These are phyloP conservation scores for Arctopsyche grandis DNA, from an alignment of 1,140 invertebrate genomes.

Conservation along the genomic window DNA sequence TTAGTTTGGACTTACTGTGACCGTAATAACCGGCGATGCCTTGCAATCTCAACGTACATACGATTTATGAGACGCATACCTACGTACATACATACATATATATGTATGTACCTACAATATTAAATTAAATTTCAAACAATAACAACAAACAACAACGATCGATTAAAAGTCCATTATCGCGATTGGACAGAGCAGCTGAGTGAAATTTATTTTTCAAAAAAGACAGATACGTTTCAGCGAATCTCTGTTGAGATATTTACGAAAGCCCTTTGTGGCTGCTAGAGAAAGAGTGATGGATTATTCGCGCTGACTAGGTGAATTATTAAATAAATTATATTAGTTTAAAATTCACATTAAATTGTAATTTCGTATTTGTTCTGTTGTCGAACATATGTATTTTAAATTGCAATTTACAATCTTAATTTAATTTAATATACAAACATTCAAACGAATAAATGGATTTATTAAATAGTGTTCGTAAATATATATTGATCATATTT, in stretches of 20 bases:
- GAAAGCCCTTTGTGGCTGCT: not conserved
- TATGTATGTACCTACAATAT: not conserved
- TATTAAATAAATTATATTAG: no score
- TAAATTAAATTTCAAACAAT: not conserved
- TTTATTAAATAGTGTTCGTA: no score
- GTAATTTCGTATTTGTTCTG: no score
- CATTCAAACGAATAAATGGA: no score
- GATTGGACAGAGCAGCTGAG: not conserved
- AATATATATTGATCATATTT: no score
- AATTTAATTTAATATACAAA: no score
- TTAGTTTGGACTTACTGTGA: not conserved
- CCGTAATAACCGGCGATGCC: not conserved
- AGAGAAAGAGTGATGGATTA: no score
- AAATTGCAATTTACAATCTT: no score
- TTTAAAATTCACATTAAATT: no score
- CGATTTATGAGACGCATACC: not conserved
- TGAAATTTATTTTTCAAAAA: slow-evolving; percentile 6
- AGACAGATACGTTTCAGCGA: not conserved
- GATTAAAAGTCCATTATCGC: slow-evolving; percentile 15
- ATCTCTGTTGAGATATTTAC: slow-evolving; percentile 1
- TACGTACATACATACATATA: not conserved
- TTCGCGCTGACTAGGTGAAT: no score
- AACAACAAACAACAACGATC: not conserved
- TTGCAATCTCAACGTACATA: not conserved
- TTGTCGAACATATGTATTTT: no score